These are phyloP conservation scores for Leptopilina boulardi DNA, from an alignment of 1,140 invertebrate species.

Conservation along the genomic window DNA sequence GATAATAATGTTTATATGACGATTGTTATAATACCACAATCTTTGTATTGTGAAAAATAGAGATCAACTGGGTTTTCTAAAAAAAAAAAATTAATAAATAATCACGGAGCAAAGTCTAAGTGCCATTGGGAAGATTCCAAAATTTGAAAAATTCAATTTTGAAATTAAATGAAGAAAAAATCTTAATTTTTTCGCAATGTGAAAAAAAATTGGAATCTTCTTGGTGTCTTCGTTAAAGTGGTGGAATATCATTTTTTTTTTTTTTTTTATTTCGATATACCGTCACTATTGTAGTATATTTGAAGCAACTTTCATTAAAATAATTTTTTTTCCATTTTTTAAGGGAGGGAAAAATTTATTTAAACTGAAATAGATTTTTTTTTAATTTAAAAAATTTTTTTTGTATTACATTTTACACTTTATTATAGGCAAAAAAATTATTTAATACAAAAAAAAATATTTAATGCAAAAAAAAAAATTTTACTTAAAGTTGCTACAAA, in stretches of 20 bases:
- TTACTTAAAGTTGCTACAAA: too few relatives aligned
- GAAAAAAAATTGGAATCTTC: constrained; percentile 41
- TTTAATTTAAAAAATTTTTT: too few relatives aligned
- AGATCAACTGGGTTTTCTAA: constrained; percentile 42
- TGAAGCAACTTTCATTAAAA: background rate
- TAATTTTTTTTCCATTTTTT: too few relatives aligned
- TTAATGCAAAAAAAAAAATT: too few relatives aligned
- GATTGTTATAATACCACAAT: constrained; percentile 68
- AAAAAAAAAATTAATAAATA: background rate
- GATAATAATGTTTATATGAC: constrained; percentile 77
- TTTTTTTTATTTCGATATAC: background rate
- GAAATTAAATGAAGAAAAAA: too few relatives aligned
- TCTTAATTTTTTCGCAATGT: constrained; percentile 31
- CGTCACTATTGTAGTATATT: background rate
- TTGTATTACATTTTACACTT: too few relatives aligned
- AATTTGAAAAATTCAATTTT: constrained; percentile 37
- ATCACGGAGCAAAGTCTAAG: constrained; percentile 44
- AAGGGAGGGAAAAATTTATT: too few relatives aligned
- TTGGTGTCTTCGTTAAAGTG: constrained; percentile 18
- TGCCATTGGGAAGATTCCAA: constrained; percentile 39
- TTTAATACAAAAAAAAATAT: too few relatives aligned
- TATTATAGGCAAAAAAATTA: too few relatives aligned
- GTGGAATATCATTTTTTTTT: background rate
- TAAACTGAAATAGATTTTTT: too few relatives aligned
- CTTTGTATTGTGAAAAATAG: constrained; percentile 63